Evolutionary conservation across 2,888 invertebrate species (phyloP).

Genomic region (Pachycephus smyrnensis): DNA sequence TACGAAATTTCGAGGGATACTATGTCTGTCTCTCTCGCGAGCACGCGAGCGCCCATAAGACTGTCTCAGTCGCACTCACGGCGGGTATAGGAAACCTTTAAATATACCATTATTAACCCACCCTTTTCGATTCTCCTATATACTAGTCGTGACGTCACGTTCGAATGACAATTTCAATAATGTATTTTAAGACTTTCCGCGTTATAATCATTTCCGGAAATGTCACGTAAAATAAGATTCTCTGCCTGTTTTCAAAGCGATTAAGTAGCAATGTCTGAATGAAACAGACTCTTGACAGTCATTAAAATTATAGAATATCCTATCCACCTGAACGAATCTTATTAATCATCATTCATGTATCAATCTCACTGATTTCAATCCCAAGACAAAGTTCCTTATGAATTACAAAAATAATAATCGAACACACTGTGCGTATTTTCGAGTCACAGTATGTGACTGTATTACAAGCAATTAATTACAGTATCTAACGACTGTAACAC

Average conservation of each 20-base stretch:
- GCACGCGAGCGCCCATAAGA: conserved; percentile 11
- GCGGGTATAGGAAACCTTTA: too few relatives aligned
- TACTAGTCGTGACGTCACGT: neutral
- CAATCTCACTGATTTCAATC: neutral
- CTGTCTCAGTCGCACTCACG: too few relatives aligned
- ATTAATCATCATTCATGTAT: too few relatives aligned
- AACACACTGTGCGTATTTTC: neutral
- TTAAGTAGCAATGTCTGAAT: neutral
- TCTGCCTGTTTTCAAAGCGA: neutral
- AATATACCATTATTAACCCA: neutral
- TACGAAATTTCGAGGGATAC: neutral
- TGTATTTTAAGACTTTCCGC: neutral
- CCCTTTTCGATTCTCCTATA: neutral
- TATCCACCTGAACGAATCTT: too few relatives aligned
- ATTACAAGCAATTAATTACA: neutral
- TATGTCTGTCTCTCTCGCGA: neutral
- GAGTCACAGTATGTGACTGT: neutral
- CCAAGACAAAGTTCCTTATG: neutral
- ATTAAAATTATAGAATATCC: too few relatives aligned
- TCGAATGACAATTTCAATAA: neutral
- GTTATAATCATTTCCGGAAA: neutral
- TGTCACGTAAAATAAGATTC: neutral
- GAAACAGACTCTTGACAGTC: too few relatives aligned
- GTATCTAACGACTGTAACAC: neutral
- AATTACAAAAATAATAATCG: neutral